Evolutionary conservation across 1,140 invertebrate species (phyloP).

Genomic region (Fopius arisanus): DNA sequence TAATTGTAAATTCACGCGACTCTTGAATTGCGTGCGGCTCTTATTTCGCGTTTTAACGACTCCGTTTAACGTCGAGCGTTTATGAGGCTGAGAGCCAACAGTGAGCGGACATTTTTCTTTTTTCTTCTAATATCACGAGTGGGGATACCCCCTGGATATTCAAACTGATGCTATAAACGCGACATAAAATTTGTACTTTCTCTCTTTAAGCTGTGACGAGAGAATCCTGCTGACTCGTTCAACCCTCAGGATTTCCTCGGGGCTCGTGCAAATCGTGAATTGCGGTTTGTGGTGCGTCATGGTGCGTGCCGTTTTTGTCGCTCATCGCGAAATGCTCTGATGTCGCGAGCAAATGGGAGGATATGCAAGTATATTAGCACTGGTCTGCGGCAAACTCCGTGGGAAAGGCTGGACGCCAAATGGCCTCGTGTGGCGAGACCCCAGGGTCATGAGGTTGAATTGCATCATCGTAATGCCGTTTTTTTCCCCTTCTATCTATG

Average conservation of each 20-base stretch:
- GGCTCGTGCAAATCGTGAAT: constrained; percentile 6
- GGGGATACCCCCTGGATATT: background rate
- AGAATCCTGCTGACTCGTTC: background rate
- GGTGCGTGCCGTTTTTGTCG: constrained; percentile 20
- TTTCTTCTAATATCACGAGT: background rate
- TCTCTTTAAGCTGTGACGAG: background rate
- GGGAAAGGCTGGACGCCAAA: constrained; percentile 20
- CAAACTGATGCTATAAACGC: constrained; percentile 10
- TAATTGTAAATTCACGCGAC: constrained; percentile 3
- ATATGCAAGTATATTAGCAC: constrained; percentile 1
- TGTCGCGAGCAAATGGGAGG: constrained; percentile 10
- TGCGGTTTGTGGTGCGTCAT: constrained; percentile 16
- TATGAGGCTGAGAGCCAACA: constrained; percentile 18
- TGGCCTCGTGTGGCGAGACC: background rate
- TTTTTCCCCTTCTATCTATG: background rate
- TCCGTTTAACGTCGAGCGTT: constrained; percentile 24
- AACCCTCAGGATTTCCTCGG: background rate
- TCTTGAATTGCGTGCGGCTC: constrained; percentile 26
- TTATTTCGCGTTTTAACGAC: constrained; percentile 29
- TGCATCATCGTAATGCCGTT: constrained; percentile 15
- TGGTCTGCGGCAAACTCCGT: constrained; percentile 11
- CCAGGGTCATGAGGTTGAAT: constrained; percentile 3
- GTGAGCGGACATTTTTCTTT: background rate
- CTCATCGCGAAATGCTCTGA: background rate
- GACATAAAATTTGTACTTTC: constrained; percentile 24